Evolutionary conservation across 2,888 invertebrate species (phyloP).

Genomic region (Latrodectus hesperus): DNA sequence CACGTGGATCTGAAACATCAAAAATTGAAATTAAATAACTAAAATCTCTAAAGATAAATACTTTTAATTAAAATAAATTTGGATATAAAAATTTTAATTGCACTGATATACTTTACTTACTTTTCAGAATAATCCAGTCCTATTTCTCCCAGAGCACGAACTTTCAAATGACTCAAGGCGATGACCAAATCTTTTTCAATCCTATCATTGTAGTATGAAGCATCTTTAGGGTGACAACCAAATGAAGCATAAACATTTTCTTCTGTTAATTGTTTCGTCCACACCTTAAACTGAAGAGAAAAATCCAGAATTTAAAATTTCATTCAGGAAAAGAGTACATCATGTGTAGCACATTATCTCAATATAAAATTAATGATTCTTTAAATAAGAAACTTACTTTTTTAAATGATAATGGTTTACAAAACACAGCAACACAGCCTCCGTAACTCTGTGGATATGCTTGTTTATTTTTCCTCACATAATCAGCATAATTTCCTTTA

Average conservation of each 20-base stretch:
- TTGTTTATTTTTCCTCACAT: conserved; percentile 71
- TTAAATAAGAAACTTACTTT: conserved; percentile 27
- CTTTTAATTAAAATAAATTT: conserved; percentile 72
- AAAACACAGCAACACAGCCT: conserved; percentile 76
- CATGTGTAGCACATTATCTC: too few relatives aligned
- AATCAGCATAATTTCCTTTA: conserved; percentile 72
- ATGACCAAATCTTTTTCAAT: conserved; percentile 59
- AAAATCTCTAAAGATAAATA: background rate
- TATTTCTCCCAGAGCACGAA: conserved; percentile 77
- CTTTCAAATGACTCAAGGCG: conserved; percentile 72
- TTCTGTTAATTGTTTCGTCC: conserved; percentile 62
- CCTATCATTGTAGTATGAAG: conserved; percentile 68
- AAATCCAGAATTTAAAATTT: background rate
- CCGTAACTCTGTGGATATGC: conserved; percentile 74
- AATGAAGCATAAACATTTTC: conserved; percentile 72
- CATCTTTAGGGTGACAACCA: conserved; percentile 74
- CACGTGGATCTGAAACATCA: conserved; percentile 51
- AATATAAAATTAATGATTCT: background rate
- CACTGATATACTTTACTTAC: conserved; percentile 72
- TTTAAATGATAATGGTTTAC: conserved; percentile 73
- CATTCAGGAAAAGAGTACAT: too few relatives aligned
- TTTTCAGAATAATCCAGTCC: conserved; percentile 76
- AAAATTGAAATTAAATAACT: too few relatives aligned
- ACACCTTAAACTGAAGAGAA: conserved; percentile 69
- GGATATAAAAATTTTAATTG: background rate